Evolutionary conservation across 2,113 vertebrate genomes (phyloP).

Genomic region (Raphicerus campestris): DNA sequence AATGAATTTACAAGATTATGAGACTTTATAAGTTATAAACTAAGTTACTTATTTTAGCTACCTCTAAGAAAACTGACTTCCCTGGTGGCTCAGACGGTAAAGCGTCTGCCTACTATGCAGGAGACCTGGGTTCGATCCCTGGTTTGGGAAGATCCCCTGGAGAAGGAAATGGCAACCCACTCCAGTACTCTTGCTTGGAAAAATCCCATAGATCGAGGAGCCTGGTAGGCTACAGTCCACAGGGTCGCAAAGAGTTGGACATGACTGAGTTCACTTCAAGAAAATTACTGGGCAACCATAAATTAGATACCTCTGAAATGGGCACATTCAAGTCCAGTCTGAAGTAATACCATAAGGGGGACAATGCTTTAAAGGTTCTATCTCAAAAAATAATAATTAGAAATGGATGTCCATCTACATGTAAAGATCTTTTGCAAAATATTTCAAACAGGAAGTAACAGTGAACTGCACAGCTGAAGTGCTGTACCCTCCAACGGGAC

Average conservation of each 20-base stretch:
- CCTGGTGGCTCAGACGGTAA: neutral
- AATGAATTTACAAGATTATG: neutral
- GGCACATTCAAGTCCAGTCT: neutral
- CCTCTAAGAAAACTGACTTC: neutral
- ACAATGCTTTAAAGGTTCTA: neutral
- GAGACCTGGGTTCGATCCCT: neutral
- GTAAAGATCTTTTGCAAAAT: conserved; percentile 27
- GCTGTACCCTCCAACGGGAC: conserved; percentile 78
- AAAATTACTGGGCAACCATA: neutral
- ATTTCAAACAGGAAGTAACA: conserved; percentile 68
- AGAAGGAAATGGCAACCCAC: neutral
- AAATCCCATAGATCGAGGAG: neutral
- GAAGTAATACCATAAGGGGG: neutral
- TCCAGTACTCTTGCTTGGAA: neutral
- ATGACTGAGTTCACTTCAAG: neutral
- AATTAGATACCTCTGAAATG: neutral
- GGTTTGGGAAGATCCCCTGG: neutral
- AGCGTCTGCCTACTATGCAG: neutral
- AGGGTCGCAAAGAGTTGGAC: neutral
- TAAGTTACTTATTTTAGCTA: neutral
- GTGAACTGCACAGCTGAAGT: conserved; percentile 87
- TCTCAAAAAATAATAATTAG: neutral
- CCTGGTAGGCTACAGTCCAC: neutral
- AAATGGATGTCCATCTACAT: neutral
- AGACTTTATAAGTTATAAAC: neutral